Conservation (phyloP, 2,888 invertebrate species). For the Theristus sp. region DNA sequence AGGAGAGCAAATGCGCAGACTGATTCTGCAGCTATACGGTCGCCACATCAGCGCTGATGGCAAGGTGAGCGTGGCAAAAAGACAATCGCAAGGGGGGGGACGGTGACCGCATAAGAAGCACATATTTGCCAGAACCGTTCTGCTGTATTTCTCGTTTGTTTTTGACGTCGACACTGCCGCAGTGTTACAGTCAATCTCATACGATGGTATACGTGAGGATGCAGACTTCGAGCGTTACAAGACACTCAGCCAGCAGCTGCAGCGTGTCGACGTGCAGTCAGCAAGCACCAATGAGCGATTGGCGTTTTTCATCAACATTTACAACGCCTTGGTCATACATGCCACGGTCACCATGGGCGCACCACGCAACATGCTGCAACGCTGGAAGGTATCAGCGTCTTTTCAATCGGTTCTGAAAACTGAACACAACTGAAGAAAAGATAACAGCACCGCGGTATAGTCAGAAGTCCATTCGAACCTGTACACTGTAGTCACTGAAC, state of each 20-base stretch:
- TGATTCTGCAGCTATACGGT: conserved; percentile 30
- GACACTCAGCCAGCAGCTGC: conserved; percentile 28
- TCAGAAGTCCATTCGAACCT: too few relatives aligned
- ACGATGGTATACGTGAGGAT: conserved; percentile 30
- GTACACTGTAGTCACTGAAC: too few relatives aligned
- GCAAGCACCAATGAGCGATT: conserved; percentile 28
- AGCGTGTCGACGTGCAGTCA: conserved; percentile 11
- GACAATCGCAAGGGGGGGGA: not conserved
- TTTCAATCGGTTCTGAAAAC: too few relatives aligned
- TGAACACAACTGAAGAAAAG: too few relatives aligned
- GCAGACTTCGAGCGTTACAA: conserved; percentile 29
- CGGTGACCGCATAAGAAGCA: not conserved
- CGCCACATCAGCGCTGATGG: conserved; percentile 28
- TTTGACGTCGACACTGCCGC: too few relatives aligned
- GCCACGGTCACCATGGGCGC: conserved; percentile 32
- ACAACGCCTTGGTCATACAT: conserved; percentile 37
- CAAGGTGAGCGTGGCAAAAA: conserved; percentile 17
- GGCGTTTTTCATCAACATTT: conserved; percentile 37
- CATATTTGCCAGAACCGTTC: too few relatives aligned
- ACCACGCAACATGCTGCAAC: conserved; percentile 33
- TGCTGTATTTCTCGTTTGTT: too few relatives aligned
- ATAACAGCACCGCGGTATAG: too few relatives aligned
- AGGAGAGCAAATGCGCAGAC: conserved; percentile 29
- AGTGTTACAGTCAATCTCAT: conserved; percentile 32
- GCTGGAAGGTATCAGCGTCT: conserved; percentile 32